Evolutionary conservation across 2,888 invertebrate species (phyloP).

Genomic region (Xestia ashworthii): DNA sequence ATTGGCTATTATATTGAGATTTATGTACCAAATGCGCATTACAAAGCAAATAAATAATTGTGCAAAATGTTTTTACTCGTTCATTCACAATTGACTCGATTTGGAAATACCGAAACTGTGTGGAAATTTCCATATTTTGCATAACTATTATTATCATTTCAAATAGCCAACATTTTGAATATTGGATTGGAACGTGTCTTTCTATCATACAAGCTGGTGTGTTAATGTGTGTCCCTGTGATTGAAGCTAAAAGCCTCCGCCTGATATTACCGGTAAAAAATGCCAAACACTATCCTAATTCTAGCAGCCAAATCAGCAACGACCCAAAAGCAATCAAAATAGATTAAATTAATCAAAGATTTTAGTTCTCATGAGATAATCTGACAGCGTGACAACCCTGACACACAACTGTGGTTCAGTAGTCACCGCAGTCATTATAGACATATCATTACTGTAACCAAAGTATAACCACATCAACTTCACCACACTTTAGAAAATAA

Average conservation of each 20-base stretch:
- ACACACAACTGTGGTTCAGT: slow-evolving; percentile 24
- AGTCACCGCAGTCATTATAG: slow-evolving; percentile 19
- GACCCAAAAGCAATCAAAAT: not conserved
- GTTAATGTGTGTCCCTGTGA: not conserved
- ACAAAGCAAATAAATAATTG: slow-evolving; percentile 43
- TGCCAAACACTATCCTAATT: not conserved
- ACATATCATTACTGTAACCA: slow-evolving; percentile 22
- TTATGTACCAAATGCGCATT: slow-evolving; percentile 37
- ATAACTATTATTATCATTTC: not conserved
- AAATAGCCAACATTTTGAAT: slow-evolving; percentile 1
- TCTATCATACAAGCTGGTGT: not conserved
- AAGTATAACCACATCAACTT: slow-evolving; percentile 17
- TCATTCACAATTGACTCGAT: slow-evolving; percentile 33
- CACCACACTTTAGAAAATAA: slow-evolving; percentile 42
- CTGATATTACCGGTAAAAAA: not conserved
- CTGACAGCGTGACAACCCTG: slow-evolving; percentile 30
- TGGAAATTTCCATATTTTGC: slow-evolving; percentile 28
- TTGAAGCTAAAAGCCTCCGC: not conserved
- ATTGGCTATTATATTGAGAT: slow-evolving; percentile 38
- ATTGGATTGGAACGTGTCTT: not conserved
- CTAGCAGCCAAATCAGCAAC: not conserved
- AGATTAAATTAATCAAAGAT: slow-evolving; percentile 2
- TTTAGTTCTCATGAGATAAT: slow-evolving; percentile 22
- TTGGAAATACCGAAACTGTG: slow-evolving; percentile 26
- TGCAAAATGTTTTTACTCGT: slow-evolving; percentile 33